Evolutionary conservation across 2,797 vertebrate species (phyloP), one percentile per base, ranked within the genome.

Genomic region (Telmatherina bonti): DNA sequence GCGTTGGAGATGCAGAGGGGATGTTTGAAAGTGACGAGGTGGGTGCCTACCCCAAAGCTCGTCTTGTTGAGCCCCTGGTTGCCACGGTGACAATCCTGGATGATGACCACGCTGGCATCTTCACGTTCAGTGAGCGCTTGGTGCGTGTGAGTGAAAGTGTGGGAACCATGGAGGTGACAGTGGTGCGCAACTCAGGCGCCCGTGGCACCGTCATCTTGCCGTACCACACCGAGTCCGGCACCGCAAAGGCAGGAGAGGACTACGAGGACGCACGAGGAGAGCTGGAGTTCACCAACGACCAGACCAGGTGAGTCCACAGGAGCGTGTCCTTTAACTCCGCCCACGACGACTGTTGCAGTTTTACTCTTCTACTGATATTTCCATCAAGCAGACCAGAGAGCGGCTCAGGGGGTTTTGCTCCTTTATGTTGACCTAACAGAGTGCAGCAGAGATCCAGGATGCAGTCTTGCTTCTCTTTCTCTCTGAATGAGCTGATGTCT

Each of bases 61-160:
- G 92, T 5, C 59, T 99, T 76, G 89, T 96, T 16, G 93, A 97
- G 9, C 97, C 97, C 0, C 82, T 95, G 85, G 93, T 98, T 6
- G 94, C 96, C 85, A 99, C 96, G 0, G 96, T 98, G 62, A 98
- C 97, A 90, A 99, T 99, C 89, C 76, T 99, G 88, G 97, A 99
- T 0, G 97, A 98, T 41, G 97, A 99, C 93, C 97, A 99, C 53
- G 97, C 97, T 0, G 97, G 97, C 29, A 98, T 99, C 93, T 99
- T 99, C 93, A 94, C 95, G 0, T 99, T 99, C 90, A 91, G 95
- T 10, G 96, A 97, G 22, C 89, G 94, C 41, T 72, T 95, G 86
- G 45, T 95, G 78, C 95, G 95, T 0, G 96, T 98, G 71, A 97
- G 96, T 64, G 97, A 98, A 92, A 96, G 97, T 62, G 96, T 97